Conservation (phyloP, 2,888 invertebrate genomes). For the Monochamus alternatus region DNA sequence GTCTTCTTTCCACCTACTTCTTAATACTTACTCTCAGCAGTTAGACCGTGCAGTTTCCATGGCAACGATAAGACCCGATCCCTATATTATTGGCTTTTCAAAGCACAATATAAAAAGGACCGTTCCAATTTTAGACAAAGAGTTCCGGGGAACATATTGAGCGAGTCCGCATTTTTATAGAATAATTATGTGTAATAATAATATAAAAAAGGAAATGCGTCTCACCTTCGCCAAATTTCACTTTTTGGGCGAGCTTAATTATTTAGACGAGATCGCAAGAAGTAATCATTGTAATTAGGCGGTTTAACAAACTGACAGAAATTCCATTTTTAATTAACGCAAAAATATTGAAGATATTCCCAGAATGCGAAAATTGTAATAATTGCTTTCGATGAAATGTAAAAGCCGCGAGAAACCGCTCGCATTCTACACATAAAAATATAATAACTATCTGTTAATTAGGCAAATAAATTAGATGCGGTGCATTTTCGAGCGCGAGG, state of each 20-base stretch:
- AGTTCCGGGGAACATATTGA: too few species aligned
- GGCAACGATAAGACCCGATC: too few species aligned
- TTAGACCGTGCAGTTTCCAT: too few species aligned
- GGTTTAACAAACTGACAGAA: constrained; percentile 1
- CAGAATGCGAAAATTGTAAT: constrained; percentile 32
- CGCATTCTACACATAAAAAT: neutral
- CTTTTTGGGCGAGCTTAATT: neutral
- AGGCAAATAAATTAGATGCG: neutral
- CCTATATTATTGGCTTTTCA: too few species aligned
- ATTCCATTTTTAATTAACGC: constrained; percentile 16
- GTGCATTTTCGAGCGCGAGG: neutral
- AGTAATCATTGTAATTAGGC: constrained; percentile 2
- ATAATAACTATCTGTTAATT: neutral
- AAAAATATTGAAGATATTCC: constrained; percentile 32
- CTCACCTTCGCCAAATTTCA: neutral
- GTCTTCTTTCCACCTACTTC: too few species aligned
- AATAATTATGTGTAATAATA: too few species aligned
- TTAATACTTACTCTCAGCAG: too few species aligned
- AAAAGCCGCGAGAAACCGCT: constrained; percentile 16
- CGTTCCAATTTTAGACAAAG: too few species aligned
- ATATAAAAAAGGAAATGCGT: too few species aligned
- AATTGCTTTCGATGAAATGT: constrained; percentile 6
- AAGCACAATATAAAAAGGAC: too few species aligned
- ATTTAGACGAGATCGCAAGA: neutral
- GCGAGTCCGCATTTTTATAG: too few species aligned